Conservation (phyloP, 2,888 invertebrate species). For the Leptopilina syphax region DNA sequence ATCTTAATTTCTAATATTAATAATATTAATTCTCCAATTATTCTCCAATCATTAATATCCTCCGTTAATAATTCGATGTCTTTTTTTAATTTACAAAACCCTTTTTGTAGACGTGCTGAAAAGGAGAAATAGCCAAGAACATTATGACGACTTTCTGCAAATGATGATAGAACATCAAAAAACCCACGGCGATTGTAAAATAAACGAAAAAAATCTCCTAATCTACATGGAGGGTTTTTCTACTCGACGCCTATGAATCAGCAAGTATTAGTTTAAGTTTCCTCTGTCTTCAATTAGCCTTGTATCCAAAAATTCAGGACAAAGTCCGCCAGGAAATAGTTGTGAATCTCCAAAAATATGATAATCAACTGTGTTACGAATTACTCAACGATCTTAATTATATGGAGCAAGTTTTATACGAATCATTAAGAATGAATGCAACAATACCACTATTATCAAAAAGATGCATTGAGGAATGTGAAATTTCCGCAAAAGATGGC, state of each 20-base stretch:
- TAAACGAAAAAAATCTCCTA: conserved; percentile 68
- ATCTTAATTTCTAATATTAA: too few species aligned
- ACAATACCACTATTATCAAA: conserved; percentile 50
- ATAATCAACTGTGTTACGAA: conserved; percentile 76
- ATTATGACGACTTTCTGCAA: conserved; percentile 45
- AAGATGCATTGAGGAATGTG: conserved; percentile 54
- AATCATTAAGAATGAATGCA: conserved; percentile 59
- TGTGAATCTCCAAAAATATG: conserved; percentile 65
- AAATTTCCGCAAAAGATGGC: conserved; percentile 62
- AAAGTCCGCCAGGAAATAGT: conserved; percentile 77
- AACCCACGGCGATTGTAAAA: conserved; percentile 35
- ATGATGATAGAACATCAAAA: conserved; percentile 53
- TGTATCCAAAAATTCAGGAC: conserved; percentile 76
- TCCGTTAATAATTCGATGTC: too few species aligned
- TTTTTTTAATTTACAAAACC: background rate
- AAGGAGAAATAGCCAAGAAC: conserved; percentile 42
- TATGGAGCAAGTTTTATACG: conserved; percentile 77
- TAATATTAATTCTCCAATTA: too few species aligned
- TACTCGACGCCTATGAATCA: conserved; percentile 79
- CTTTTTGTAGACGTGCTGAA: background rate
- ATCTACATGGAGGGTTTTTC: conserved; percentile 78
- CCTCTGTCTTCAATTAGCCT: conserved; percentile 76
- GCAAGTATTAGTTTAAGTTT: conserved; percentile 77
- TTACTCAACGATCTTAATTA: conserved; percentile 77
- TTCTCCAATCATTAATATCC: too few species aligned